Percentiles rank a stretch among this genome's conserved stretches.
phyloP scores from a whole-genome alignment of 1,140 invertebrate genomes.

The Zaprionus tsacasi region DNA sequence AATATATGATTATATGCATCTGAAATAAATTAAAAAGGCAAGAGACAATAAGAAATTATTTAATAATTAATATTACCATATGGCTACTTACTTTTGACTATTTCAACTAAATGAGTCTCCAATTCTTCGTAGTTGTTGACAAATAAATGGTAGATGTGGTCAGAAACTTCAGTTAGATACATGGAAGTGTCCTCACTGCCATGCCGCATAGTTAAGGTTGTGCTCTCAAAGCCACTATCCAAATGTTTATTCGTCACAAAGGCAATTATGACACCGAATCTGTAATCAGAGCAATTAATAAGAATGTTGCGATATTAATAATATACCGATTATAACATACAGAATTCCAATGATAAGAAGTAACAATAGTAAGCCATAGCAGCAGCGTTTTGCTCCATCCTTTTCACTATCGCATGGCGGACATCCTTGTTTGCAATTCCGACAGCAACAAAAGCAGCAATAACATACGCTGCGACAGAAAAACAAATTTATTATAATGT shows the following conservation, averaged over 20 bases:
- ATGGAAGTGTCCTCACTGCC: slow-evolving; percentile 88
- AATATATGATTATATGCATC: slow-evolving; percentile 84
- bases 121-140: slow-evolving; percentile 90
- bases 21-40: slow-evolving; percentile 12
- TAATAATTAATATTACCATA: background rate
- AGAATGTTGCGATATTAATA: background rate
- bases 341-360: slow-evolving; percentile 90
- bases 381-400: slow-evolving; percentile 91
- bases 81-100: slow-evolving; percentile 86
- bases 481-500: slow-evolving; percentile 19
- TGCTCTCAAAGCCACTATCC: slow-evolving; percentile 88
- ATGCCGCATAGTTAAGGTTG: slow-evolving; percentile 86
- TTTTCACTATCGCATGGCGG: slow-evolving; percentile 92
- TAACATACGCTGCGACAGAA: slow-evolving; percentile 86
- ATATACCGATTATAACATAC: slow-evolving; percentile 86
- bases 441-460: slow-evolving; percentile 94
- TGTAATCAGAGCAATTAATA: slow-evolving; percentile 47
- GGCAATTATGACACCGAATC: slow-evolving; percentile 92
- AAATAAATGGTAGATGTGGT: slow-evolving; percentile 88
- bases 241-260: slow-evolving; percentile 94
- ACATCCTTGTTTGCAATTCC: slow-evolving; percentile 89
- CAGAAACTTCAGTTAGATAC: slow-evolving; percentile 89
- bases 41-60: background rate
- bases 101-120: slow-evolving; percentile 87
- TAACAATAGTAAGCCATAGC: slow-evolving; percentile 90